Evolutionary conservation across 1,140 invertebrate genomes (phyloP).

Genomic region (Macrocentrus cingulum): DNA sequence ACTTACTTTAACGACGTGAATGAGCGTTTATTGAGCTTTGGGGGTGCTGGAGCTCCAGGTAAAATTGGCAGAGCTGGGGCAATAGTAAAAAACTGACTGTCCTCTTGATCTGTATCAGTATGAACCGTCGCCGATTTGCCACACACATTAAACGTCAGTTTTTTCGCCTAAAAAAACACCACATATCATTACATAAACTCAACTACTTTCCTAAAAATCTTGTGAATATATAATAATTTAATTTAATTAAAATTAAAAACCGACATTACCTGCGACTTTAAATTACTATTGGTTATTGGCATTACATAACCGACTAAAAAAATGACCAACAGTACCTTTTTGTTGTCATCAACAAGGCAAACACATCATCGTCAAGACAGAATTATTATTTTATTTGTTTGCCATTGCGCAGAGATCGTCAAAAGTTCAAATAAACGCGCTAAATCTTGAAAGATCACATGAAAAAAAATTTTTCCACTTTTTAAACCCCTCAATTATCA

Average conservation of each 20-base stretch:
- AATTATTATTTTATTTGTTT: constrained; percentile 36
- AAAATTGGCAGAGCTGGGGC: constrained; percentile 63
- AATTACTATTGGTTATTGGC: constrained; percentile 49
- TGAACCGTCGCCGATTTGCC: constrained; percentile 40
- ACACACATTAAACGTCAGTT: constrained; percentile 41
- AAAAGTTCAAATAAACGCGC: too few relatives aligned
- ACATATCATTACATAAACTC: not conserved
- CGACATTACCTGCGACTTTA: constrained; percentile 40
- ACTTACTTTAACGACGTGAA: constrained; percentile 60
- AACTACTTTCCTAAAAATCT: too few relatives aligned
- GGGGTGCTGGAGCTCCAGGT: constrained; percentile 46
- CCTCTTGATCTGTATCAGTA: constrained; percentile 30
- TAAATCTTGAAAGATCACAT: too few relatives aligned
- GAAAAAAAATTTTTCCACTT: too few relatives aligned
- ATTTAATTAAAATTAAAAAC: too few relatives aligned
- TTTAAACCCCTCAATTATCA: too few relatives aligned
- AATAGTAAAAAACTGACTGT: constrained; percentile 62
- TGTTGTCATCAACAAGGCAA: not conserved
- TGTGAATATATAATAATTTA: too few relatives aligned
- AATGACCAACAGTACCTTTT: constrained; percentile 15
- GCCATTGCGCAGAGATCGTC: constrained; percentile 33
- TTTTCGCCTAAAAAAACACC: constrained; percentile 37
- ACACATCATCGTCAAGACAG: constrained; percentile 9
- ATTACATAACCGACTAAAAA: constrained; percentile 48
- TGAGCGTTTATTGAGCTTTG: constrained; percentile 59